Base-by-base conservation (phyloP, 2,888 invertebrate species). In the Meiosimyza decipiens region DNA sequence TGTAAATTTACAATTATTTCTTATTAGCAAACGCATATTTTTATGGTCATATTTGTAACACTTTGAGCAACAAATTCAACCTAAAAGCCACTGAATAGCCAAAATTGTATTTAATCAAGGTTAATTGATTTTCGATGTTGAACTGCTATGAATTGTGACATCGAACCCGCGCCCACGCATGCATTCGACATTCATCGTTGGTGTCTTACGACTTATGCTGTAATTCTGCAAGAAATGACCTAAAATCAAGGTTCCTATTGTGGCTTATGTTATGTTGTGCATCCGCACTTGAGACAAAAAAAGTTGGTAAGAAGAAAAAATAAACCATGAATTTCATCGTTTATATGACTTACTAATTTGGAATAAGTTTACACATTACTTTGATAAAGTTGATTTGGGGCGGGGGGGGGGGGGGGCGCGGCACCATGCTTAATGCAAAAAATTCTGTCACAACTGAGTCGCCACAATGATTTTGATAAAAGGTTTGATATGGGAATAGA, bases 181-280 rank as follows among this genome's bases (percentile, higher is more conserved):
- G 16, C 40, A 40, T 40, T 16, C 16, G 62, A 33, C 6, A 60
- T 60, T 60, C 47, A 40, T 33, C 33, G 55, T 57, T 6, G 7
- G 28, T 57, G 40, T 40, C 12, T n/a, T 16, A 18, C 13, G 54
- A 54, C 18, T 54, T 54, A 54, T 54, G 54, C 12, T 54, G 28
- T 15, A 62, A 62, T 62, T 28, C 47, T 15, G 7, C 16, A 66
- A 66, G 33, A 66, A 66, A 66, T 51, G 52, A 66, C 52, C 65
- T 52, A 66, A 66, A 66, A 28, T 33, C 65, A 66, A 66, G 65
- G 65, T 66, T 18, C 33, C 28, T 52, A 28, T 51, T 54, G 65
- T 3, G 40, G 40, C 40, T 40, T 9, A 40, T 40, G 1, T 40
- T 40, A 2, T 9, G 40, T 40, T 40, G 9, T 7, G 40, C 40